Conservation (phyloP, 1,140 invertebrate species). For the Diabrotica virgifera region DNA sequence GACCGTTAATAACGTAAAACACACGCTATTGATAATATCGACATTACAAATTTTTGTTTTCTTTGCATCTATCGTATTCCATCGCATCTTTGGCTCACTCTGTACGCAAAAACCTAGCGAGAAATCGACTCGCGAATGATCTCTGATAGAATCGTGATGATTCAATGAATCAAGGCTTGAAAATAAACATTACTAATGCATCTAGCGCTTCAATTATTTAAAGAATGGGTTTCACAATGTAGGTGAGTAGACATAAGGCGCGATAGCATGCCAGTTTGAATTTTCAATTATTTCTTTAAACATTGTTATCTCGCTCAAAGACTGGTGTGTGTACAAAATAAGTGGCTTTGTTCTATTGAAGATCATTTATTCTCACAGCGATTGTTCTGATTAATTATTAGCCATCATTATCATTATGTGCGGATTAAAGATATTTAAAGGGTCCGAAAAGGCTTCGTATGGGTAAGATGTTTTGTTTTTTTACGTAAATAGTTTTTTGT, state of each 20-base stretch:
- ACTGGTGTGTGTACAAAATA: background rate
- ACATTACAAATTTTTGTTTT: too few relatives aligned
- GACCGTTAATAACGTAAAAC: too few relatives aligned
- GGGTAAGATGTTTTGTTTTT: constrained; percentile 3
- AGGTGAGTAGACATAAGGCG: background rate
- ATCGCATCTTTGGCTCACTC: too few relatives aligned
- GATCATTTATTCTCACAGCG: background rate
- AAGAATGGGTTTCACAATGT: background rate
- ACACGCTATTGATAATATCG: too few relatives aligned
- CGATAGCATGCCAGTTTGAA: background rate
- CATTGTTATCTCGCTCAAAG: background rate
- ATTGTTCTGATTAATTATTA: background rate
- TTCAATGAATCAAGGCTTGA: background rate
- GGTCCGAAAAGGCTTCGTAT: constrained; percentile 7
- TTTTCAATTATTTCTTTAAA: constrained; percentile 1
- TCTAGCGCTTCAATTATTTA: background rate
- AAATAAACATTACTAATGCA: background rate
- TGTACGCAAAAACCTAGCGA: too few relatives aligned
- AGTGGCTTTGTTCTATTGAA: background rate
- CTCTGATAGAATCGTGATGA: background rate
- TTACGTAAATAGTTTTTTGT: too few relatives aligned
- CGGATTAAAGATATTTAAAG: constrained; percentile 11
- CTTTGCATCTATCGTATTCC: too few relatives aligned
- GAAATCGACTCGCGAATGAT: too few relatives aligned
- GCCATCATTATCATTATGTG: background rate